Conservation (phyloP, 2,797 vertebrate species). For the Mormyrops boulengeri region DNA sequence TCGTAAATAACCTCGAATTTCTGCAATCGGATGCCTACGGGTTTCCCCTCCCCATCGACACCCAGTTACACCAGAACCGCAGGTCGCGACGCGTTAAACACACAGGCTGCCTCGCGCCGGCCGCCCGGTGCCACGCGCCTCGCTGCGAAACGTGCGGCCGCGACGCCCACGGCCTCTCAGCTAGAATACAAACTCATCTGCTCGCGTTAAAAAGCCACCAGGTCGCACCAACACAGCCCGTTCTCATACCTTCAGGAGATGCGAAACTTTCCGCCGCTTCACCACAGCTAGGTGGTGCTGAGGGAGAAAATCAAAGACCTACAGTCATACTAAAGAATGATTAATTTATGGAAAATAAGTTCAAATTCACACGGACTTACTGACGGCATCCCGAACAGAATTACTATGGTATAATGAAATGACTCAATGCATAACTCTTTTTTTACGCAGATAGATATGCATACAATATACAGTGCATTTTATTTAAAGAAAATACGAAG, state of each 20-base stretch:
- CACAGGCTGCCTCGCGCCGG: not conserved
- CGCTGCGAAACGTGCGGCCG: not conserved
- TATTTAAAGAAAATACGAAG: not conserved
- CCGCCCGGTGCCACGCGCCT: not conserved
- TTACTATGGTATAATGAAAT: not conserved
- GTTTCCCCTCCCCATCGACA: not conserved
- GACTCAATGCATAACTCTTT: not conserved
- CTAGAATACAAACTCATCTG: not conserved
- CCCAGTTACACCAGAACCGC: conserved; percentile 1
- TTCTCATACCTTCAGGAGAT: not conserved
- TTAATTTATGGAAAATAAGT: not conserved
- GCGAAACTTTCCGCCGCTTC: not conserved
- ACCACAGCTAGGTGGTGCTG: not conserved
- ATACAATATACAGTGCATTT: not conserved
- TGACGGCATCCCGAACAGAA: not conserved
- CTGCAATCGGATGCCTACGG: not conserved
- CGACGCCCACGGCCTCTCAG: not conserved
- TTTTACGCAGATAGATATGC: not conserved
- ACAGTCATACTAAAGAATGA: not conserved
- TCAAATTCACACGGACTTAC: not conserved
- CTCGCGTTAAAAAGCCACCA: not conserved
- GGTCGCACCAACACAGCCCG: not conserved
- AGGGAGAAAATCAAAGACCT: not conserved
- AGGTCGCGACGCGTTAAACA: not conserved
- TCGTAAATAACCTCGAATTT: not conserved